A percentile compares a stretch with the other conserved stretches of the same genome.
These are phyloP conservation scores for Campodea augens DNA, from an alignment of 1,140 invertebrate genomes.

Conservation along the genomic window DNA sequence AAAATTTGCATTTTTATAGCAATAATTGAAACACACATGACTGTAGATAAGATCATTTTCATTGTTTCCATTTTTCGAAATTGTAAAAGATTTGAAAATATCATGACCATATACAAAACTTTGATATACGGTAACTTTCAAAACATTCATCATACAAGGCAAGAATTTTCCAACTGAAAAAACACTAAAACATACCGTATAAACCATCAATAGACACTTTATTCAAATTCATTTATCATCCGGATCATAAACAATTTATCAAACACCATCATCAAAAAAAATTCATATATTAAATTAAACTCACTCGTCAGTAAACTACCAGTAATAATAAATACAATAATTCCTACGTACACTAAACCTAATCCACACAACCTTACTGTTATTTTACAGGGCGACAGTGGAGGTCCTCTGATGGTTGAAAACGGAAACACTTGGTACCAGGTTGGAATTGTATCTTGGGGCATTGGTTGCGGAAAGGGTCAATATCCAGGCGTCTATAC, in stretches of 20 bases:
- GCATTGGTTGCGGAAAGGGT: constrained; percentile 77
- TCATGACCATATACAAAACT: too few relatives aligned
- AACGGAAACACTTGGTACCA: constrained; percentile 50
- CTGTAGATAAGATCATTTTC: too few relatives aligned
- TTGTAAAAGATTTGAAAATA: too few relatives aligned
- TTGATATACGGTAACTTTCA: too few relatives aligned
- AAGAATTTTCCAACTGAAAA: too few relatives aligned
- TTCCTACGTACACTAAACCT: not conserved
- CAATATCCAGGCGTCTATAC: constrained; percentile 80
- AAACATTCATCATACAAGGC: too few relatives aligned
- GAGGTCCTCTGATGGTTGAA: constrained; percentile 69
- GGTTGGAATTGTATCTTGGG: constrained; percentile 82
- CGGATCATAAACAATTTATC: not conserved
- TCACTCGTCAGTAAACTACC: not conserved
- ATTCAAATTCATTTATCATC: constrained; percentile 4
- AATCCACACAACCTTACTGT: constrained; percentile 8
- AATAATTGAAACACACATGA: too few relatives aligned
- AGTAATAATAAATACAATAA: not conserved
- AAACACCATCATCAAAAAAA: constrained; percentile 6
- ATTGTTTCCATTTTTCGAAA: too few relatives aligned
- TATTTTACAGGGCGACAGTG: constrained; percentile 61
- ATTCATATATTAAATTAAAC: constrained; percentile 2
- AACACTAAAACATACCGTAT: too few relatives aligned
- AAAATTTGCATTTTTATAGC: too few relatives aligned
- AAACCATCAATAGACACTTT: constrained; percentile 4